phyloP scores from a whole-genome alignment of 2,888 invertebrate genomes.

The Miltochrista miniata region DNA sequence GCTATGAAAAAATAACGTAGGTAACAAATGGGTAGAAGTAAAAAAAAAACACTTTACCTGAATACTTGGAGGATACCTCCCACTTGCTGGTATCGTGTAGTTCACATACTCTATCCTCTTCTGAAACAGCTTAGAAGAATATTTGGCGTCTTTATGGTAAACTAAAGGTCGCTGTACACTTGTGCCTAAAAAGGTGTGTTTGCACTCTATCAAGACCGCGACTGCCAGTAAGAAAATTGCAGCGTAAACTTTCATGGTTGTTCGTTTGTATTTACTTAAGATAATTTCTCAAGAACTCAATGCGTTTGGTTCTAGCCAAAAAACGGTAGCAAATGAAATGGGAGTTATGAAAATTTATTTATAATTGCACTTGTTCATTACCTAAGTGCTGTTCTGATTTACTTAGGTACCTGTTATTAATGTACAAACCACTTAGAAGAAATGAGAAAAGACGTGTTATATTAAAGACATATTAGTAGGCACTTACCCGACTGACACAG shows the following conservation, averaged over 20 bases:
- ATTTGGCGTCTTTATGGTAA: constrained; percentile 41
- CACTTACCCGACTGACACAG: background rate
- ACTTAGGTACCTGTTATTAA: background rate
- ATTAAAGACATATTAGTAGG: no score
- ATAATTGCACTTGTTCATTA: no score
- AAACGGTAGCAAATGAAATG: no score
- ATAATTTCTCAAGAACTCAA: background rate
- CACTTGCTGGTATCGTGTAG: constrained; percentile 41
- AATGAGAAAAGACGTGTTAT: background rate
- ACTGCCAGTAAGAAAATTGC: constrained; percentile 35
- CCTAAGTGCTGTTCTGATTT: background rate
- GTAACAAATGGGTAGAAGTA: no score
- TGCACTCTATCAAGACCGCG: constrained; percentile 50
- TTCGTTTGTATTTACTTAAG: background rate
- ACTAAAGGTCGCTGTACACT: constrained; percentile 47
- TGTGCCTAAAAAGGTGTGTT: constrained; percentile 60
- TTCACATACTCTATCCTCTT: constrained; percentile 57
- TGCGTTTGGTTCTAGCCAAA: no score
- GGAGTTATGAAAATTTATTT: background rate
- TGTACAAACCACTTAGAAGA: background rate
- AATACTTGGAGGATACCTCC: constrained; percentile 35
- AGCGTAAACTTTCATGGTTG: constrained; percentile 42
- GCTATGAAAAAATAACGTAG: no score
- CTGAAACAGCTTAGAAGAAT: constrained; percentile 37
- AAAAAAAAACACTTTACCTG: constrained; percentile 28